Evolutionary conservation across 1,140 invertebrate species (phyloP), one percentile per base, ranked within the genome.

Genomic region (Laodelphax striatellus): DNA sequence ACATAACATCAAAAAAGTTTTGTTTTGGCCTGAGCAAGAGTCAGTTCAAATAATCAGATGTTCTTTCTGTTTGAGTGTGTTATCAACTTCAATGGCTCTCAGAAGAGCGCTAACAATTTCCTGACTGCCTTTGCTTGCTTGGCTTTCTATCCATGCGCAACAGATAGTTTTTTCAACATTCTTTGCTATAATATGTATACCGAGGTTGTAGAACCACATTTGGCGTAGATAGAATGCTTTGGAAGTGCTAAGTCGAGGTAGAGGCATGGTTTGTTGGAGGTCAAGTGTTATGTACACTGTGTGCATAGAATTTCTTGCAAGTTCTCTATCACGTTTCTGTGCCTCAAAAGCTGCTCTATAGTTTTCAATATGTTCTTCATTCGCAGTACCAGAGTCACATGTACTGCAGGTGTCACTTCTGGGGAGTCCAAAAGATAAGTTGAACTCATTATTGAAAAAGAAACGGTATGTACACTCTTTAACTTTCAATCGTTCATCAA

Each of bases 351-450:
- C 57, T 4, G 2, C 13, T 13, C 46, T 6, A 28, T 58, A 58
- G 57, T 58, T 58, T 24, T 58, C 57, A 8, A 46, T 43, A 16
- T 58, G 57, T 19, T 58, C 42, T 19, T 58, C 43, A 58, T 58
- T 28, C 5, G 6, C 57, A 5, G 1, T 24, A 16, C 42, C 42
- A 42, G 57, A 3, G 46, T 58, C 57, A 31, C 57, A 58, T 4
- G 43, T 46, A 14, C 54, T 58, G 41, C 54, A 56, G 21, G 42
- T 57, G 19, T 58, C 56, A 46, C n/a, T 19, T 11, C 42, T 31
- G 2, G 42, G 42, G 9, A n/a, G 6, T 3, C 56, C 56, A 58
- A 58, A 58, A 24, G 56, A 41, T 11, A 41, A 46, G 21, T 58
- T 58, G 16, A 58, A 58, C n/a, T 58, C 1, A 10, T 8, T 50